phyloP scores from a whole-genome alignment of 2,113 vertebrate genomes.

The Zingel zingel region DNA sequence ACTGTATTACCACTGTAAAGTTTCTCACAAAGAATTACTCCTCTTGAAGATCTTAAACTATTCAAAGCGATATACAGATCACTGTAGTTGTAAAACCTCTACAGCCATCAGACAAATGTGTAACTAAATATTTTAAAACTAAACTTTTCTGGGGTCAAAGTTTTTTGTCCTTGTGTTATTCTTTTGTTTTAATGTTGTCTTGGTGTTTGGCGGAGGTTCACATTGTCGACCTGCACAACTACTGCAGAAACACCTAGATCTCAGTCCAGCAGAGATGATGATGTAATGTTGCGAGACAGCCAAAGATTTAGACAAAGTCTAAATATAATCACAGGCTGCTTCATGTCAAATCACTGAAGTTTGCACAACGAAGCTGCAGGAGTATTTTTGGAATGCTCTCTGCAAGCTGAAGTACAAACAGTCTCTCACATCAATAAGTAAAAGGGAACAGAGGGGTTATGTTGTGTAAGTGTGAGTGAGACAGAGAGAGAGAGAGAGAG shows the following conservation, averaged over 20 bases:
- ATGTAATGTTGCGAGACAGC: background rate
- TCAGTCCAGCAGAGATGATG: background rate
- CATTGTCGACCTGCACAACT: background rate
- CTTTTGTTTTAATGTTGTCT: background rate
- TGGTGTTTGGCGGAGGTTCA: constrained; percentile 1
- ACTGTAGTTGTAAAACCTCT: background rate
- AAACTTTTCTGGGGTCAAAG: background rate
- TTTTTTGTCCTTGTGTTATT: background rate
- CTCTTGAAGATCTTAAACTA: background rate
- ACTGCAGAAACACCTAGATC: background rate
- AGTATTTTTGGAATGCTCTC: constrained; percentile 59
- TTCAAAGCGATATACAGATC: background rate
- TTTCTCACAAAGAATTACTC: background rate
- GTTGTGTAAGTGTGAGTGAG: constrained; percentile 5
- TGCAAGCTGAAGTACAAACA: constrained; percentile 31
- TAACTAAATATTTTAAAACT: constrained; percentile 4
- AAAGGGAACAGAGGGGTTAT: constrained; percentile 40
- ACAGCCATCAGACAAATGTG: background rate
- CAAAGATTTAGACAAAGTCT: constrained; percentile 9
- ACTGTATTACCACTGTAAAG: background rate
- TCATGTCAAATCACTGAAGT: constrained; percentile 4
- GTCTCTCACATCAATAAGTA: constrained; percentile 69
- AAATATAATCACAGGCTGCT: constrained; percentile 43
- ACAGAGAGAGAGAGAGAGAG: too few relatives aligned
- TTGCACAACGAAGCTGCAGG: constrained; percentile 27